Percentiles rank a stretch among this genome's conserved stretches.
These are phyloP conservation scores for Pionites leucogaster DNA, from an alignment of 2,113 vertebrate species.

Conservation along the genomic window DNA sequence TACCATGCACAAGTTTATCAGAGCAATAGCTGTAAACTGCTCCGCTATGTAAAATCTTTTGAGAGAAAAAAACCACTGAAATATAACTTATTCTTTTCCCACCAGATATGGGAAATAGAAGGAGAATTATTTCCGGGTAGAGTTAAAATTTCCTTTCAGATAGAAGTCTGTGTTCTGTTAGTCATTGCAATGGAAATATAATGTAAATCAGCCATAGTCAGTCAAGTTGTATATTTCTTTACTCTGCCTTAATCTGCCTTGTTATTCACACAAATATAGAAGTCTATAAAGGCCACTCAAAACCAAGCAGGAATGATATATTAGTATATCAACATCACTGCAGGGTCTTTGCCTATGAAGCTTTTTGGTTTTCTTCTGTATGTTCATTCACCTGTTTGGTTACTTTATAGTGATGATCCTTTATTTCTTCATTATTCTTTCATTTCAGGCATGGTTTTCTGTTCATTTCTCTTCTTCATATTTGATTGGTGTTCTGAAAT, in stretches of 20 bases:
- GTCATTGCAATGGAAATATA: neutral
- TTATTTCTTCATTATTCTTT: neutral
- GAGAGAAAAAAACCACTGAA: neutral
- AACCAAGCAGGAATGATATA: neutral
- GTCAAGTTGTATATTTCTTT: neutral
- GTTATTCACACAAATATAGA: neutral
- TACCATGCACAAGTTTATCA: neutral
- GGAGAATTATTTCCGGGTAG: neutral
- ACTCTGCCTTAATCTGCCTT: neutral
- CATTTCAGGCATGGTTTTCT: neutral
- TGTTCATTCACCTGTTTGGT: neutral
- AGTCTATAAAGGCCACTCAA: neutral
- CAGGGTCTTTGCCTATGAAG: neutral
- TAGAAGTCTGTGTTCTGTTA: neutral
- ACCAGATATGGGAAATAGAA: neutral
- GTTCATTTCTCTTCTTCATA: neutral
- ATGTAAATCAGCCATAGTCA: neutral
- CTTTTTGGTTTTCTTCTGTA: neutral
- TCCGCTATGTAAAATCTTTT: neutral
- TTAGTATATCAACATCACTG: neutral
- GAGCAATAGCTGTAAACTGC: neutral
- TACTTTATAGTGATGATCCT: rapidly evolving
- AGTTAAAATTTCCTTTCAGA: neutral
- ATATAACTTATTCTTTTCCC: neutral
- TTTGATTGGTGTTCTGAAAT: neutral